phyloP scores from a whole-genome alignment of 92 coral and sea anemone genomes.

The Porites cylindrica region DNA sequence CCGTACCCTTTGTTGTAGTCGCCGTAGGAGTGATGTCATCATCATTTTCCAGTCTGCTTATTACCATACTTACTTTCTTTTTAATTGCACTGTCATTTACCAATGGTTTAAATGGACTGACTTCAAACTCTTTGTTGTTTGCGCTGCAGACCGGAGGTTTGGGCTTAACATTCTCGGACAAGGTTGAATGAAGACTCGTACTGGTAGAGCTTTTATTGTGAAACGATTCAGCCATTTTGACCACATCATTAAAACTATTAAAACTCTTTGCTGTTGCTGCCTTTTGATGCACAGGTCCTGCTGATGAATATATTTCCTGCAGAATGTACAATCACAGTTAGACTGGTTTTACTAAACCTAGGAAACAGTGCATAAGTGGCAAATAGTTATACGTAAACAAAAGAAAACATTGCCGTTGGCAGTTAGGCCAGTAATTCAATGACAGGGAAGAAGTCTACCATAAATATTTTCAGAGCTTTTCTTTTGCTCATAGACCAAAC shows the following conservation, averaged over 20 bases:
- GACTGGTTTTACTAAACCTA: neutral
- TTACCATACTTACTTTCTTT: slow-evolving; percentile 18
- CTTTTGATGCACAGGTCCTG: neutral
- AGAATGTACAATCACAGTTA: neutral
- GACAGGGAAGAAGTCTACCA: no score
- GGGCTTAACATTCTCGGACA: slow-evolving; percentile 1
- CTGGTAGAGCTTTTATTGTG: slow-evolving; percentile 2
- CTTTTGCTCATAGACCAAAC: no score
- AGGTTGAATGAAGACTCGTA: neutral
- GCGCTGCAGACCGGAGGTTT: neutral
- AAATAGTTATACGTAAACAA: no score
- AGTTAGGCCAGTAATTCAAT: no score
- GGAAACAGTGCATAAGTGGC: no score
- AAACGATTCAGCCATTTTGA: slow-evolving; percentile 36
- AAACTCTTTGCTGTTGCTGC: neutral
- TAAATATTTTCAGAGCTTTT: no score
- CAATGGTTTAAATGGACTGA: slow-evolving; percentile 36
- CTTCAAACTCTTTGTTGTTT: slow-evolving; percentile 17
- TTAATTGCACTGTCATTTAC: slow-evolving; percentile 28
- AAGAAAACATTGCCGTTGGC: no score
- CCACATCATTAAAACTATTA: slow-evolving; percentile 25
- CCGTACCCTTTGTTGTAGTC: neutral
- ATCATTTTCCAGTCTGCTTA: slow-evolving; percentile 30
- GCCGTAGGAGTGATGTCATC: neutral
- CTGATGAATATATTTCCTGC: slow-evolving; percentile 40